Percentiles rank a stretch among this genome's conserved stretches.
phyloP scores from a whole-genome alignment of 2,888 invertebrate genomes.

The Sympetrum striolatum region DNA sequence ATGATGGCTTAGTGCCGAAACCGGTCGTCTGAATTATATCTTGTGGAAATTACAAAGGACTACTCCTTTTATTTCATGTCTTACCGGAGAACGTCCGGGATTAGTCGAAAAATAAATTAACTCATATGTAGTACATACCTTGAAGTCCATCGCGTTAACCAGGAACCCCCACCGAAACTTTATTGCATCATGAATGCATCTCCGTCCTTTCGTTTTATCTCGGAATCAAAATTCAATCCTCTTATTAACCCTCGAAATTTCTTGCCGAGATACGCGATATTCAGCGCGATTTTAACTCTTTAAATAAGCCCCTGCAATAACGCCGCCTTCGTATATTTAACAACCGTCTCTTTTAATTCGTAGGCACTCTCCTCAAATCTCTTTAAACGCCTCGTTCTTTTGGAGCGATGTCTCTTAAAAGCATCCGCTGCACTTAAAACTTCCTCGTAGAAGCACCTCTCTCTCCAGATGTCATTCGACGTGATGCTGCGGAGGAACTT shows the following conservation, averaged over 20 bases:
- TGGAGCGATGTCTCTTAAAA: neutral
- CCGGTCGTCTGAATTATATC: too few relatives aligned
- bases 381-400: neutral
- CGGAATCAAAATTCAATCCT: neutral
- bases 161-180: too few relatives aligned
- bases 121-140: too few relatives aligned
- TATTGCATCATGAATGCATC: too few relatives aligned
- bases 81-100: too few relatives aligned
- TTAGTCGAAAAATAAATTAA: too few relatives aligned
- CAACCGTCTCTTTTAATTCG: neutral
- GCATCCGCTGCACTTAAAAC: neutral
- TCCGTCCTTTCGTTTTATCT: too few relatives aligned
- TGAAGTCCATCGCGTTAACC: too few relatives aligned
- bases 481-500: too few relatives aligned
- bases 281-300: neutral
- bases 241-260: neutral
- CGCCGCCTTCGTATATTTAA: neutral
- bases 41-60: too few relatives aligned
- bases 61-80: too few relatives aligned
- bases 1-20: too few relatives aligned
- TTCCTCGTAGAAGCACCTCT: neutral
- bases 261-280: neutral
- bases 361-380: neutral
- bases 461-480: neutral
- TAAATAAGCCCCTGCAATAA: neutral